Percentiles rank a stretch among this genome's conserved stretches.
phyloP scores from a whole-genome alignment of 1,140 invertebrate species.

The Heliconius melpomene region DNA sequence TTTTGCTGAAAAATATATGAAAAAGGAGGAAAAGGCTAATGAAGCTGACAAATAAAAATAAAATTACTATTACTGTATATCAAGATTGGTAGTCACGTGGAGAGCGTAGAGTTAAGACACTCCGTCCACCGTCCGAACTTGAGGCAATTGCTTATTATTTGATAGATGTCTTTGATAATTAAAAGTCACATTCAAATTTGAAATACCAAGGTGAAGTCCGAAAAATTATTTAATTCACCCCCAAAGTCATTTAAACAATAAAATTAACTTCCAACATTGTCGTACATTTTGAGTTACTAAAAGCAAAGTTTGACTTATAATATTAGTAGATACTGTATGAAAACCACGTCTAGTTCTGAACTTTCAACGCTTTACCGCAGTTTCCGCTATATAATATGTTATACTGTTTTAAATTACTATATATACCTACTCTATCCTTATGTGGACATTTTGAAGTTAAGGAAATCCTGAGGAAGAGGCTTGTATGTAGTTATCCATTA shows the following conservation, averaged over 20 bases:
- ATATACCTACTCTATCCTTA: neutral
- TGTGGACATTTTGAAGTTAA: too few relatives aligned
- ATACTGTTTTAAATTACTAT: conserved; percentile 26
- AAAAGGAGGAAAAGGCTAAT: neutral
- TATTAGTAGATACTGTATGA: conserved; percentile 44
- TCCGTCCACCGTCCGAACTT: too few relatives aligned
- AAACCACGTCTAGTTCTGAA: conserved; percentile 44
- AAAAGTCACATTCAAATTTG: neutral
- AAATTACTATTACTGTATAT: too few relatives aligned
- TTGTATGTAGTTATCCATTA: too few relatives aligned
- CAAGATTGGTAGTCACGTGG: too few relatives aligned
- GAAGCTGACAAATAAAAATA: neutral
- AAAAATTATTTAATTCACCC: conserved; percentile 4
- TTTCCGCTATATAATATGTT: conserved; percentile 32
- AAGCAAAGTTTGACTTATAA: conserved; percentile 47
- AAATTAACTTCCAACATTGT: conserved; percentile 17
- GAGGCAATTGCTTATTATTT: neutral
- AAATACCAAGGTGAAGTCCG: neutral
- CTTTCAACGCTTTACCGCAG: conserved; percentile 30
- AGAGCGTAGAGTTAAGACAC: too few relatives aligned
- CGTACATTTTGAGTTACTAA: conserved; percentile 37
- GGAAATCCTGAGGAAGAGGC: too few relatives aligned
- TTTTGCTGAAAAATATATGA: too few relatives aligned
- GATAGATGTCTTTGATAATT: neutral
- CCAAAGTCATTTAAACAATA: conserved; percentile 10